Conservation (phyloP, 2,113 vertebrate species). For the Scomber japonicus region DNA sequence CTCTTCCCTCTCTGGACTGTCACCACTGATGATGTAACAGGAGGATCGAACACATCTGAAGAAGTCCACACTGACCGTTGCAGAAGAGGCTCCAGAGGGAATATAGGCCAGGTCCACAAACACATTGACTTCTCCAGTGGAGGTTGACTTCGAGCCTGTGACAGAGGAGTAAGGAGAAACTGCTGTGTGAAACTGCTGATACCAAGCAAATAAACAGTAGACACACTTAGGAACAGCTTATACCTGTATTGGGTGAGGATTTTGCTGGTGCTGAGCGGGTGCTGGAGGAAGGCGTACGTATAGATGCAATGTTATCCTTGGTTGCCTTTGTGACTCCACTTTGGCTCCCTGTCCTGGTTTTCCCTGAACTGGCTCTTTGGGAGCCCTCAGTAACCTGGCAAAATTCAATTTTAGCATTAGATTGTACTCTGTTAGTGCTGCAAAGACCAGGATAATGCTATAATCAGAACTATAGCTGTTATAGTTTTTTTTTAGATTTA, state of each 20-base stretch:
- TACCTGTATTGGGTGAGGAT: slow-evolving; percentile 54
- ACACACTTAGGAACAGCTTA: background rate
- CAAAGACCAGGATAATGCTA: too few relatives aligned
- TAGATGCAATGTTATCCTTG: slow-evolving; percentile 52
- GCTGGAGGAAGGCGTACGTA: slow-evolving; percentile 62
- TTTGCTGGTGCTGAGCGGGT: slow-evolving; percentile 57
- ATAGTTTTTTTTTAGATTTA: too few relatives aligned
- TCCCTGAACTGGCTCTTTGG: slow-evolving; percentile 69
- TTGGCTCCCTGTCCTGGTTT: slow-evolving; percentile 65
- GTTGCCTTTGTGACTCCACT: slow-evolving; percentile 51
- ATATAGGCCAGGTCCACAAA: slow-evolving; percentile 95
- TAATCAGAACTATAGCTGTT: too few relatives aligned
- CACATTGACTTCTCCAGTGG: slow-evolving; percentile 68
- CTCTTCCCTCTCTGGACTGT: slow-evolving; percentile 89
- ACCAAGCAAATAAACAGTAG: background rate
- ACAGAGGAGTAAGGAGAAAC: background rate
- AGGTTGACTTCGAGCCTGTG: slow-evolving; percentile 69
- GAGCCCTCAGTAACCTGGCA: slow-evolving; percentile 53
- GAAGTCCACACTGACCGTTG: slow-evolving; percentile 89
- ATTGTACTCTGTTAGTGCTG: background rate
- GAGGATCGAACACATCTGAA: slow-evolving; percentile 90
- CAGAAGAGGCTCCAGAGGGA: slow-evolving; percentile 88
- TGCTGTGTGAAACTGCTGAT: background rate
- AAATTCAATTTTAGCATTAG: background rate
- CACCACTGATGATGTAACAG: slow-evolving; percentile 93